Evolutionary conservation across 1,140 invertebrate species (phyloP).

Genomic region (Mylabris phalerata): DNA sequence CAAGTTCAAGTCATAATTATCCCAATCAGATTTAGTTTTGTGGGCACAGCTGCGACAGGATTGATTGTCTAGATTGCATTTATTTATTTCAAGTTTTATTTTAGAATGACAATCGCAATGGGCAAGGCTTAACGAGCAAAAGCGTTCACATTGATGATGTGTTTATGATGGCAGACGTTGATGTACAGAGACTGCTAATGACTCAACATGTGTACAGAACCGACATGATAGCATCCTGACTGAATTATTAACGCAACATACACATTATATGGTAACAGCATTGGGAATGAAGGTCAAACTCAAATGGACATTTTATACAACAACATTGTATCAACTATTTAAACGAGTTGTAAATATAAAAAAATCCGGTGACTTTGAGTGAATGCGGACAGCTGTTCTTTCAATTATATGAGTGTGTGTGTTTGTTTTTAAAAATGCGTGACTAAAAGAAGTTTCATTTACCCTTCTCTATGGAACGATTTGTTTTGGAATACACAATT

Average conservation of each 20-base stretch:
- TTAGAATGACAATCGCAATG: no score
- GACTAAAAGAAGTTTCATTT: constrained; percentile 26
- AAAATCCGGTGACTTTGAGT: constrained; percentile 6
- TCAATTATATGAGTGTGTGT: constrained; percentile 13
- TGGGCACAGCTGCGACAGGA: no score
- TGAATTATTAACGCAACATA: constrained; percentile 31
- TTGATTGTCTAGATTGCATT: no score
- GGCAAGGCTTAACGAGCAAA: constrained; percentile 17
- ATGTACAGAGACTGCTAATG: constrained; percentile 33
- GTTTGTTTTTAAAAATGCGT: constrained; percentile 24
- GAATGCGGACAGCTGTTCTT: constrained; percentile 26
- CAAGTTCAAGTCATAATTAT: no score
- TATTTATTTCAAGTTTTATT: no score
- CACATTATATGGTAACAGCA: constrained; percentile 21
- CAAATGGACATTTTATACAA: background rate
- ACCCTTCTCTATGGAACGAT: constrained; percentile 5
- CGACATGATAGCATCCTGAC: constrained; percentile 28
- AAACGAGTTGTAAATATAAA: background rate
- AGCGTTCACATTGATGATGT: constrained; percentile 25
- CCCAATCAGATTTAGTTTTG: no score
- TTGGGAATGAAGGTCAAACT: constrained; percentile 12
- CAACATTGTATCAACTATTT: no score
- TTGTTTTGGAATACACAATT: constrained; percentile 16
- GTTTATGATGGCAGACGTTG: constrained; percentile 32
- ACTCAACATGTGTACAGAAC: constrained; percentile 31